These are phyloP conservation scores for Porites rus DNA, from an alignment of 92 coral and sea anemone species.

Conservation along the genomic window DNA sequence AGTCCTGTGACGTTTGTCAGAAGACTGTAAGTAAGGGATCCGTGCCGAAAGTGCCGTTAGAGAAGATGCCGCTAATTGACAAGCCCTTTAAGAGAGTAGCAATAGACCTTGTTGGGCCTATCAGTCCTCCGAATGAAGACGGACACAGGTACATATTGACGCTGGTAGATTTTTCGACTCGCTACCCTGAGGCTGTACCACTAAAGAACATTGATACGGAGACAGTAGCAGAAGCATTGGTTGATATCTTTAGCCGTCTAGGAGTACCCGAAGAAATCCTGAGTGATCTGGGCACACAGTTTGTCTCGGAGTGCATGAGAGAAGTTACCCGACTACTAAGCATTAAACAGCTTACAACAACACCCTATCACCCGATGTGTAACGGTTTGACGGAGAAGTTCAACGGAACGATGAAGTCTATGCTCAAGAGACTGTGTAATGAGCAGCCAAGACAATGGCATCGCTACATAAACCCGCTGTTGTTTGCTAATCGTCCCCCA, in stretches of 20 bases:
- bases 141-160: slow-evolving; percentile 53
- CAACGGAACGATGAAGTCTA: slow-evolving; percentile 54
- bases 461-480: too few relatives aligned
- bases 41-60: slow-evolving; percentile 62
- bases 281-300: slow-evolving; percentile 65
- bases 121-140: slow-evolving; percentile 31
- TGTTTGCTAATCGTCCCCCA: too few relatives aligned
- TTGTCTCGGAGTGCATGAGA: slow-evolving; percentile 59
- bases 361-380: slow-evolving; percentile 65
- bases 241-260: slow-evolving; percentile 46
- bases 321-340: slow-evolving; percentile 38
- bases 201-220: slow-evolving; percentile 39
- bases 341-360: too few relatives aligned
- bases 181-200: slow-evolving; percentile 57
- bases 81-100: slow-evolving; percentile 68
- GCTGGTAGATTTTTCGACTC: slow-evolving; percentile 23
- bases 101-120: slow-evolving; percentile 47
- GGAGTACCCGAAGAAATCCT: slow-evolving; percentile 63
- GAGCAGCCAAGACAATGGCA: slow-evolving; percentile 29
- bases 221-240: slow-evolving; percentile 50
- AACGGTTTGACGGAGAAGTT: slow-evolving; percentile 55
- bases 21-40: slow-evolving; percentile 68
- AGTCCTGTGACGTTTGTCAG: slow-evolving; percentile 71
- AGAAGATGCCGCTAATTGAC: slow-evolving; percentile 75
- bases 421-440: slow-evolving; percentile 34